Base-by-base conservation (phyloP, 2,888 invertebrate species). In the Adela reaumurella region DNA sequence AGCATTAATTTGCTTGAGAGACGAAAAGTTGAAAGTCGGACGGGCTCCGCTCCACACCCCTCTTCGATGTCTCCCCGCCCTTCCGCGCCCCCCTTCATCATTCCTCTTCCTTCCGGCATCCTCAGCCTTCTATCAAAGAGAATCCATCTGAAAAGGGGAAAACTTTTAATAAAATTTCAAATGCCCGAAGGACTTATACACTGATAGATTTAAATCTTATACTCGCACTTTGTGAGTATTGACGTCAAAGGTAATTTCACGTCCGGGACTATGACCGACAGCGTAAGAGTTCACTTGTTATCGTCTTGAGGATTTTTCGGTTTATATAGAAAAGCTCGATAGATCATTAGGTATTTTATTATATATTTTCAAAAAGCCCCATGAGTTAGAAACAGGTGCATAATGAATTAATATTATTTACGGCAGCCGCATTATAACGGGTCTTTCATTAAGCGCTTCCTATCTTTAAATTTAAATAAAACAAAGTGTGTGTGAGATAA, bases 121-220 rank as follows among this genome's bases (percentile, higher is more conserved):
- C 59, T 58, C 65, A 66, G 68, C 63, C 63, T 70, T 67, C 68
- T 73, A 71, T 78, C 74, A 74, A 73, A 74, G 65, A 68, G 64
- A 73, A 72, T 69, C 72, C 71, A 67, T 73, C 67, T 72, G 65
- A 73, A 76, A 74, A 70, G 71, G 49, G 73, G 72, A 65, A 66
- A 72, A 77, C 65, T 74, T 77, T 74, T 76, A 74, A 77, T 76
- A 77, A 76, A 77, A 77, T 74, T 68, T 66, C 62, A 57, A 68
- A 64, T 64, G 74, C 76, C 70, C 61, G 62, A 54, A 67, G 76
- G 73, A 60, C 59, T 70, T 63, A 64, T 67, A 66, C 63, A 68
- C 67, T 67, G 60, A 62, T 63, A 65, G 64, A 65, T 66, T 70
- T 60, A 57, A 58, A 61, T 61, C 64, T 65, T 68, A 66, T 68